These are phyloP conservation scores for Chiloscyllium punctatum DNA, from an alignment of 2,797 vertebrate species.

Conservation along the genomic window DNA sequence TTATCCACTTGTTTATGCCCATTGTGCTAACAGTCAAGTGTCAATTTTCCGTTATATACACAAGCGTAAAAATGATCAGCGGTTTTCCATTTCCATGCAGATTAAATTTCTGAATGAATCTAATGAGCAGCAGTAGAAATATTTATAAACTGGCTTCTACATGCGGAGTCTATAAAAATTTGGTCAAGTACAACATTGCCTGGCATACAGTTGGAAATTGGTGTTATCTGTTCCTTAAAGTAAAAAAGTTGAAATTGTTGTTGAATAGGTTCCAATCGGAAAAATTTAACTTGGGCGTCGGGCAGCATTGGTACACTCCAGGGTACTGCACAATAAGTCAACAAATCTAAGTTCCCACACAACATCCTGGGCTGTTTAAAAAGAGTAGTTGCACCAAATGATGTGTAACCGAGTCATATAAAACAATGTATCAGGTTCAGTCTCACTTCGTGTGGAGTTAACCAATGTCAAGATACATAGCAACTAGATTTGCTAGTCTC, in stretches of 20 bases:
- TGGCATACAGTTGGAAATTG: neutral
- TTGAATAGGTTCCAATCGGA: neutral
- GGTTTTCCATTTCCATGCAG: neutral
- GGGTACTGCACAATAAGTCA: neutral
- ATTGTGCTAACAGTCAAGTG: neutral
- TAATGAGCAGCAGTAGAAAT: neutral
- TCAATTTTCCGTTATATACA: neutral
- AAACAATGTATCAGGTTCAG: neutral
- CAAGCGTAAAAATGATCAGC: neutral
- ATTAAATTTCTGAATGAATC: constrained; percentile 13
- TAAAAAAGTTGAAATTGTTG: neutral
- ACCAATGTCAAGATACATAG: neutral
- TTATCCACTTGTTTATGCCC: neutral
- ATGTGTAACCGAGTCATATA: neutral
- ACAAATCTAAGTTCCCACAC: neutral
- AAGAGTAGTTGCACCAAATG: neutral
- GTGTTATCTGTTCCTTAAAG: neutral
- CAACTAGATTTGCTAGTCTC: neutral
- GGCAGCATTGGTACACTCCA: neutral
- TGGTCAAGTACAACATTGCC: neutral
- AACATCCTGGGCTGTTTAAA: neutral
- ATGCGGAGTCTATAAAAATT: neutral
- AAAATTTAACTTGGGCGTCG: neutral
- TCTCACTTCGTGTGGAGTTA: neutral
- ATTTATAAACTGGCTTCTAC: neutral